Conservation (phyloP, 1,140 invertebrate genomes). For the Drosophila melanica region DNA sequence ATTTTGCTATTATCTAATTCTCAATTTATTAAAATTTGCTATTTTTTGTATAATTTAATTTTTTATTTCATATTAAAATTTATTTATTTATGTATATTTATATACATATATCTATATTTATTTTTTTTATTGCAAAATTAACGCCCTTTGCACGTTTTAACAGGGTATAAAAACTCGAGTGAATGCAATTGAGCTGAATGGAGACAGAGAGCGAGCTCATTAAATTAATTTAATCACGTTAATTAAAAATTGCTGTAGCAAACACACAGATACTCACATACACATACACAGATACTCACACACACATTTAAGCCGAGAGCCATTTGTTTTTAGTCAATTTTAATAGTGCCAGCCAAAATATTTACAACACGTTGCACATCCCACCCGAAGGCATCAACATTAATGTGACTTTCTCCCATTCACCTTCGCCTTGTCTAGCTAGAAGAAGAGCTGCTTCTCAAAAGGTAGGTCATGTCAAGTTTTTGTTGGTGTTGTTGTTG, state of each 20-base stretch:
- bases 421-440: not conserved
- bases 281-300: constrained; percentile 3
- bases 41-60: too few species aligned
- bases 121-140: not conserved
- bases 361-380: constrained; percentile 59
- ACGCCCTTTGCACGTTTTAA: not conserved
- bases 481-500: constrained; percentile 26
- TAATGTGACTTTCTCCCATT: constrained; percentile 1
- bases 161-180: constrained; percentile 29
- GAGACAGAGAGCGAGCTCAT: constrained; percentile 46
- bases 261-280: constrained; percentile 19
- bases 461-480: not conserved
- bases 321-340: constrained; percentile 69
- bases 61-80: too few species aligned
- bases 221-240: constrained; percentile 79
- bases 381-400: constrained; percentile 45
- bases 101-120: not conserved
- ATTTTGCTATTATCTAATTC: too few species aligned
- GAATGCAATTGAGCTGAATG: constrained; percentile 27
- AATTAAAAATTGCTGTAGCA: constrained; percentile 63
- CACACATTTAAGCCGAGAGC: not conserved
- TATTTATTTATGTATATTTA: too few species aligned
- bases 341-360: constrained; percentile 67
- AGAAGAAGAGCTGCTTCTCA: constrained; percentile 8
- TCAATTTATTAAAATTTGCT: too few species aligned